Base-by-base conservation (phyloP, 2,797 vertebrate genomes). In the Syndactyla subalaris region DNA sequence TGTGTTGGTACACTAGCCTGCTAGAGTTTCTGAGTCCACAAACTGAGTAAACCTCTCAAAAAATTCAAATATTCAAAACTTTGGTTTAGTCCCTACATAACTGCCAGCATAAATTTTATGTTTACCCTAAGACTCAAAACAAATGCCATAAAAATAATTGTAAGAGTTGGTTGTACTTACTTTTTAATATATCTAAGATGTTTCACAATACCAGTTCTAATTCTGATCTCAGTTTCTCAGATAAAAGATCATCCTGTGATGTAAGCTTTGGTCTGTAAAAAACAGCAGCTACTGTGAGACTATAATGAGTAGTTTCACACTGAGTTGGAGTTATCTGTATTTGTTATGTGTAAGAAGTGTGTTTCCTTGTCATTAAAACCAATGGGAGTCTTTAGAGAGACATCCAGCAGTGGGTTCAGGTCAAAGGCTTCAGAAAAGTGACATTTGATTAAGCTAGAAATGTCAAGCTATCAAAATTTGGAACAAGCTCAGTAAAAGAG, bases 381-480 rank as follows among this genome's bases (percentile, higher is more conserved):
- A 58, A 32, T 12, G 3, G 6, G 32, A 93, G 14, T 39, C 34
- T 72, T 93, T 26, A 81, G 46, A 85, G 29, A 67, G 38, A 46
- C 9, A 43, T 81, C 7, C 41, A 78, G 38, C 24, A 63, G 15
- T 17, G 27, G 13, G 5, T 29, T 91, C 30, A 49, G 62, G 61
- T 73, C 36, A 63, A 48, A 95, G 48, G 45, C 32, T 85, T 84
- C 73, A 62, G 73, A 54, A 80, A 77, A 86, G 13, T 46, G 51
- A 54, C 29, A 6, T 88, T 88, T 92, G 73, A 88, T 93, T 86
- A 92, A 92, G n/a, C 23, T 63, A 46, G 49, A 95, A 96, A 90
- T 72, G 73, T 68, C 83, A 86, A 29, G 14, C 15, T 61, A 29
- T 66, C 22, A 78, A 81, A 90, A 55, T 11, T 41, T 63, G 26